Base-by-base conservation (phyloP, 53 echinoderm and acorn worm species). In the Henricia sp. region DNA sequence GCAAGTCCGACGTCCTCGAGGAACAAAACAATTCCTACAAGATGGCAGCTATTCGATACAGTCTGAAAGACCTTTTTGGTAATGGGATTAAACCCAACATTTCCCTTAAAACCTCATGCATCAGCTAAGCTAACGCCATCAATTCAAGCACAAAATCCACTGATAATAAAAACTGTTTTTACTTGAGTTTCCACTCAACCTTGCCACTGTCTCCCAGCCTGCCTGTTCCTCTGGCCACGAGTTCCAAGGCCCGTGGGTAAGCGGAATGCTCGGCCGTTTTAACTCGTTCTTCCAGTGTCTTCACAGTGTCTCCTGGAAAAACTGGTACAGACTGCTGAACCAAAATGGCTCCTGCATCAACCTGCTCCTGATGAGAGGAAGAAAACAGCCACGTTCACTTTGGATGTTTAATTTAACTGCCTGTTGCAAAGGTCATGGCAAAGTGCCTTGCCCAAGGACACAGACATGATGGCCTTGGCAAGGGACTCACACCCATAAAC, bases 331-430 rank as follows among this genome's bases (percentile, higher is more conserved):
- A 50, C 51, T 88, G 88, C 50, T 99, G 99, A 13, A 94, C 99
- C 14, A 99, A n/a, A 42, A 99, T 99, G 29, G 99, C 99, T 27
- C 99, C 99, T 0, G 99, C 99, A 89, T 99, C 99, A 13, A 99
- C 99, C 70, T 99, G 91, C 77, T 99, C 99, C 99, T 99, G 83
- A 82, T 10, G 1, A 38, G 13, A 53, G 41, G 14, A 66, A 64
- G 19, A 44, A n/a, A 24, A 4, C 11, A 80, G 24, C 36, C 10
- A 25, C 19, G 50, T 30, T 60, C 62, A 60, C 9, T 34, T 9
- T 0, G 24, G 13, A 58, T n/a, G n/a, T n/a, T n/a, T 4, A 25
- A 13, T 65, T 3, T 33, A 16, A 65, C 9, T 35, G 6, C 30
- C 37, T 65, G 4, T 37, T 19, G 66, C 4, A n/a, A 55, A 8